Conservation (phyloP, 2,797 vertebrate genomes). For the Danio aesculapii region DNA sequence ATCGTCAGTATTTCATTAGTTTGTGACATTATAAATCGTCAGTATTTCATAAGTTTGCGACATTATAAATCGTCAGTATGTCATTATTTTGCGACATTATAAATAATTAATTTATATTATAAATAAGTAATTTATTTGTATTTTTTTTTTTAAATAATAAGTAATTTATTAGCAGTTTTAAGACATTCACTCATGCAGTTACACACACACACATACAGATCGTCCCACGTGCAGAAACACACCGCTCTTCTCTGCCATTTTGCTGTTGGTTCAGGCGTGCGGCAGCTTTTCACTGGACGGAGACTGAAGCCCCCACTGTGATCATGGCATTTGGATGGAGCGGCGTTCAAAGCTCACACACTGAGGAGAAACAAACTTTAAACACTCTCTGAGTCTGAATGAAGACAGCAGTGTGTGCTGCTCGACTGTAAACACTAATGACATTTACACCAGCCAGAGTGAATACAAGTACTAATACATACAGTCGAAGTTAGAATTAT, state of each 20-base stretch:
- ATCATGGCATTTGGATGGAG: conserved; percentile 55
- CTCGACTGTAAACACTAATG: background rate
- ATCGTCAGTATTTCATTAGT: too few species aligned
- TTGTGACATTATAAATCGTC: too few species aligned
- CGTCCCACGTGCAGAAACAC: conserved; percentile 3
- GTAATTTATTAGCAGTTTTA: too few species aligned
- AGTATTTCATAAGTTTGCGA: too few species aligned
- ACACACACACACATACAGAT: too few species aligned
- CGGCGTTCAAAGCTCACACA: conserved; percentile 29
- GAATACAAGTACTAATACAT: background rate
- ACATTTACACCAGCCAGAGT: background rate
- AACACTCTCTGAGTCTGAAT: too few species aligned
- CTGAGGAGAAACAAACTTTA: conserved; percentile 3
- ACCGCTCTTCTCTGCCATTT: conserved; percentile 37
- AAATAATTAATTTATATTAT: too few species aligned
- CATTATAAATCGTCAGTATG: too few species aligned
- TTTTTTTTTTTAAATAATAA: too few species aligned
- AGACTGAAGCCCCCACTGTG: conserved; percentile 38
- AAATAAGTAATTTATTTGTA: too few species aligned
- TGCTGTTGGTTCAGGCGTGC: conserved; percentile 37
- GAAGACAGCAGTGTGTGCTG: background rate
- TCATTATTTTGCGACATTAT: too few species aligned
- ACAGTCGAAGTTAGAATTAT: too few species aligned
- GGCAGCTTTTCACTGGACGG: conserved; percentile 33
- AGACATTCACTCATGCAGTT: background rate